Base-by-base conservation (phyloP, 1,140 invertebrate species). In the Heliconius melpomene region DNA sequence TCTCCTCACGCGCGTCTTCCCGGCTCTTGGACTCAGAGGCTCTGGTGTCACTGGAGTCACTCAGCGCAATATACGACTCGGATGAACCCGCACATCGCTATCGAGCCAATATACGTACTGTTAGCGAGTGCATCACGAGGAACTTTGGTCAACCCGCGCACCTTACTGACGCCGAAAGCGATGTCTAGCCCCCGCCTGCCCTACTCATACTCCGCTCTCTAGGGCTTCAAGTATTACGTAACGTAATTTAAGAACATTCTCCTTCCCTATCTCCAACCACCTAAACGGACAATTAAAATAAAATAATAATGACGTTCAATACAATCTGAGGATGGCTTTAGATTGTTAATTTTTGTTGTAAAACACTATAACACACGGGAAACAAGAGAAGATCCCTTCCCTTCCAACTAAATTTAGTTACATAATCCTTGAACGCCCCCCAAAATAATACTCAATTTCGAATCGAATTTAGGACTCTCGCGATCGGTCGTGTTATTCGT, bases 51-150 rank as follows among this genome's bases (percentile, higher is more conserved):
- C 91, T 97, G 29, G 97, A 98, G 90, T 97, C 97, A 18, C 95
- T 97, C 72, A 97, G 97, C 91, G 96, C 97, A 73, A 96, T 97
- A 80, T 98, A 98, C 91, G 98, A 98, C 94, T 98, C 97, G 3
- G 97, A 98, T 87, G 97, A 97, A 79, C 95, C 96, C 16, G 96
- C 96, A 82, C 97, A 97, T 86, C 95, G 97, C 73, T 96, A 97
- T 91, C 91, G 97, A 16, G 97, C 97, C 23, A 97, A 97, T 90
- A 96, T 97, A 82, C 95, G 96, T 77, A 96, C 96, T 29, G 96
- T 97, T 91, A 97, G 96, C 85, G 96, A 97, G 87, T 97, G 96
- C 84, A 97, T 97, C 78, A 97, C 96, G 2, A 92, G 96, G 79
- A 97, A 97, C 90, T 97, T 97, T 93, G 96, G 97, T 46, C 96